Conservation (phyloP, 2,888 invertebrate genomes). For the Carabus problematicus region DNA sequence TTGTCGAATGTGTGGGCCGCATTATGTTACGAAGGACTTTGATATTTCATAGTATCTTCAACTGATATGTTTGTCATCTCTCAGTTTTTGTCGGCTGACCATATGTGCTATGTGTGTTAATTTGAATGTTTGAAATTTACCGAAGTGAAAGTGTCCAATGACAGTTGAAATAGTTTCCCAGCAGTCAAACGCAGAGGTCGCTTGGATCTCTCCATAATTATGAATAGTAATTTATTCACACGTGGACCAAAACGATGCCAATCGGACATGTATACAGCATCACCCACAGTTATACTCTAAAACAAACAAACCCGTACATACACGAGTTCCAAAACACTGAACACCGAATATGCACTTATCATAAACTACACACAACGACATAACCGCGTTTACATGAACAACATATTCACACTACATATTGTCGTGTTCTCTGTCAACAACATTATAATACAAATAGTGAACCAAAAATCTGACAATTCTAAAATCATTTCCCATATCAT, state of each 20-base stretch:
- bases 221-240: conserved; percentile 57
- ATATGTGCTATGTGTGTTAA: not conserved
- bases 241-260: conserved; percentile 54
- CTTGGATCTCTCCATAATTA: conserved; percentile 60
- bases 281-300: conserved; percentile 59
- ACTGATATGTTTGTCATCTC: too few species aligned
- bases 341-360: too few species aligned
- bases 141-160: conserved; percentile 61
- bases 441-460: too few species aligned
- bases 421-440: too few species aligned
- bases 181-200: conserved; percentile 62
- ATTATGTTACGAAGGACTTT: too few species aligned
- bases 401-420: too few species aligned
- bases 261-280: conserved; percentile 59
- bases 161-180: conserved; percentile 60
- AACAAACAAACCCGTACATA: conserved; percentile 13
- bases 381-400: too few species aligned
- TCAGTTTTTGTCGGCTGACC: too few species aligned
- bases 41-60: too few species aligned
- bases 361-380: too few species aligned
- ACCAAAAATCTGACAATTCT: too few species aligned
- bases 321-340: not conserved
- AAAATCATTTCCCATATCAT: too few species aligned
- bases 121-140: conserved; percentile 52
- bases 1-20: not conserved